Conservation (phyloP, 2,797 vertebrate genomes). For the Fratercula arctica region DNA sequence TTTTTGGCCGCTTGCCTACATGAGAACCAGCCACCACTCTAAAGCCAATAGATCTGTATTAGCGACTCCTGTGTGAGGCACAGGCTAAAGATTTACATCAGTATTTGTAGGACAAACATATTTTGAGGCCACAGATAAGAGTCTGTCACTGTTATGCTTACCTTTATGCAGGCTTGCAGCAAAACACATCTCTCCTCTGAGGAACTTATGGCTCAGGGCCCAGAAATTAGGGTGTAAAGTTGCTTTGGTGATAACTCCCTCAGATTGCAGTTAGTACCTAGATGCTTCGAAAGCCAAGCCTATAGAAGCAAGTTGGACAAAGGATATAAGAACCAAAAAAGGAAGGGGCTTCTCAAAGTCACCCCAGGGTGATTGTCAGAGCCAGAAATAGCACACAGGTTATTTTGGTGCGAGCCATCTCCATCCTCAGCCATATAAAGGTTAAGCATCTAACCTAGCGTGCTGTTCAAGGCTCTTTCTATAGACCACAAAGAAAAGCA, state of each 20-base stretch:
- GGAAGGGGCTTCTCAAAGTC: neutral
- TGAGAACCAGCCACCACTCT: neutral
- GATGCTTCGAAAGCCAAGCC: neutral
- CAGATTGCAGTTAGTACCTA: neutral
- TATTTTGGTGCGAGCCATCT: neutral
- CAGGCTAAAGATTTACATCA: neutral
- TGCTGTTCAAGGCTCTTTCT: neutral
- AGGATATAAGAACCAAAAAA: neutral
- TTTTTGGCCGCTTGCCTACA: conserved; percentile 2
- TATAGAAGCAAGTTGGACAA: neutral
- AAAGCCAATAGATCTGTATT: neutral
- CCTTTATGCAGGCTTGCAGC: neutral
- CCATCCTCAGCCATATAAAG: neutral
- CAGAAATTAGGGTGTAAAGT: neutral
- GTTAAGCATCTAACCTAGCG: neutral
- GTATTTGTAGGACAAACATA: neutral
- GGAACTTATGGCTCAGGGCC: neutral
- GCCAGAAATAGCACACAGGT: neutral
- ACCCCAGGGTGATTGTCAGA: neutral
- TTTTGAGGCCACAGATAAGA: neutral
- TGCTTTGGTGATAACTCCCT: neutral
- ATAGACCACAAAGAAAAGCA: neutral
- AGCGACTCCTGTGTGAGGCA: neutral
- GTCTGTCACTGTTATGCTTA: neutral
- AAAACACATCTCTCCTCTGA: neutral